These are phyloP conservation scores for Petrocephalus sullivani DNA, from an alignment of 2,797 vertebrate genomes.

Conservation along the genomic window DNA sequence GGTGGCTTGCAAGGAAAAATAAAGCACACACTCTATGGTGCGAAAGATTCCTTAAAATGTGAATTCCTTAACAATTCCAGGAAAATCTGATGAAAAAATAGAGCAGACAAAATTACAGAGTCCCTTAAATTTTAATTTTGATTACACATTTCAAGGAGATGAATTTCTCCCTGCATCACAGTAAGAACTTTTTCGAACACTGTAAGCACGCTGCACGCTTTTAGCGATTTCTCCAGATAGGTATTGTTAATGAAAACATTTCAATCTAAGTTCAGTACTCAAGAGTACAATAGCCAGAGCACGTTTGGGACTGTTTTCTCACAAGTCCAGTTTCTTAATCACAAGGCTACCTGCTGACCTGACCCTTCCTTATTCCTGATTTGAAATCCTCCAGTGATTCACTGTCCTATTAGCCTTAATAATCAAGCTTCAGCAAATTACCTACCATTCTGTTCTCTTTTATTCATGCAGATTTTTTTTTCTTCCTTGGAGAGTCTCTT, in stretches of 20 bases:
- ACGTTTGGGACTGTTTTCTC: neutral
- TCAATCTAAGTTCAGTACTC: neutral
- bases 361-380: slow-evolving; percentile 15
- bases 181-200: neutral
- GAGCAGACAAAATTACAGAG: too few species aligned
- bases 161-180: neutral
- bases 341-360: neutral
- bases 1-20: neutral
- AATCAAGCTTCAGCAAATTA: neutral
- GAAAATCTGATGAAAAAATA: neutral
- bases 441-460: neutral
- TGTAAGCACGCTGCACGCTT: neutral
- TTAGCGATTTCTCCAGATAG: neutral
- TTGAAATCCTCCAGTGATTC: slow-evolving; percentile 12
- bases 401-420: slow-evolving; percentile 19
- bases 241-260: neutral
- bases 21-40: neutral
- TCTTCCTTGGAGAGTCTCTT: neutral
- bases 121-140: neutral
- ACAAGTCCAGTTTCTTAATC: slow-evolving; percentile 9
- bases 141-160: neutral
- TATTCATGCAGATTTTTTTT: neutral
- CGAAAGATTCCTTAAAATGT: neutral
- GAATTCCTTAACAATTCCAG: neutral
- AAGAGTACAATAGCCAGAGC: neutral